A percentile compares a stretch with the other conserved stretches of the same genome.
These are phyloP conservation scores for Dendrolimus kikuchii DNA, from an alignment of 1,140 invertebrate genomes.

Conservation along the genomic window DNA sequence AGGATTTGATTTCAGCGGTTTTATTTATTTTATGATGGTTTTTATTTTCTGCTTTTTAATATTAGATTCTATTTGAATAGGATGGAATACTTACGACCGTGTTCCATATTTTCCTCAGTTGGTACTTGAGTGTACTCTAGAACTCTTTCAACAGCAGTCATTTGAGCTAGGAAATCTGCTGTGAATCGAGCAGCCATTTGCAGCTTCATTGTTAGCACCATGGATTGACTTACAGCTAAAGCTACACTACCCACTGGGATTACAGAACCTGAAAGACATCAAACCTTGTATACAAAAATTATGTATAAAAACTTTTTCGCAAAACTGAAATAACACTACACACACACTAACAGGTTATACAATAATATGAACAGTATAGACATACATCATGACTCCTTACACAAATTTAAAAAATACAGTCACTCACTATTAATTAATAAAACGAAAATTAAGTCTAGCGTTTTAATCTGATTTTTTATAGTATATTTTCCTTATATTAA, in stretches of 20 bases:
- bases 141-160: conserved; percentile 88
- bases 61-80: not conserved
- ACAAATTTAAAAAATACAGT: no score
- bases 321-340: no score
- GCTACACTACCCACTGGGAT: conserved; percentile 76
- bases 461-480: no score
- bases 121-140: conserved; percentile 81
- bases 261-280: conserved; percentile 21
- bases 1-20: not conserved
- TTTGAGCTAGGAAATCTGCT: conserved; percentile 85
- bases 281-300: not conserved
- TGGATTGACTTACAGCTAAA: conserved; percentile 84
- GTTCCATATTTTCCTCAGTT: conserved; percentile 72
- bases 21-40: not conserved
- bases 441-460: no score
- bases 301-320: no score
- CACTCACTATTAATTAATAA: no score
- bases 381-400: no score
- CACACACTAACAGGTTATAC: no score
- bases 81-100: conserved; percentile 45
- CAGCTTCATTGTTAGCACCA: conserved; percentile 86
- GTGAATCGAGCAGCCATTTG: conserved; percentile 88
- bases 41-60: not conserved
- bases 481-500: no score
- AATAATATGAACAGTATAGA: no score